A percentile compares a stretch with the other conserved stretches of the same genome.
Conservation (phyloP, 2,888 invertebrate genomes). For the Pinctada fucata region DNA sequence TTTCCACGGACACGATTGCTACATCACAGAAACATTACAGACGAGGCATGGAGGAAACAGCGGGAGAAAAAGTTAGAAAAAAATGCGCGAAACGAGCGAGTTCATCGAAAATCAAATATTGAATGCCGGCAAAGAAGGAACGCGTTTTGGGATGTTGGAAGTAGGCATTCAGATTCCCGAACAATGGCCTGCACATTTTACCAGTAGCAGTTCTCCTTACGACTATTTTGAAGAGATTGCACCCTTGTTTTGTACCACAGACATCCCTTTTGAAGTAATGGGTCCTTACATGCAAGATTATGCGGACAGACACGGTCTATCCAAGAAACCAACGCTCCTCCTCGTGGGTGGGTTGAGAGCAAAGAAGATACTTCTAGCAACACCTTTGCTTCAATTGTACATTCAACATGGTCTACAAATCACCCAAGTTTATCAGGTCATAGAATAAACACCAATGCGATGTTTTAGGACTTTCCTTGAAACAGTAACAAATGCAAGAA, state of each 20-base stretch:
- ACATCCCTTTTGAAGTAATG: too few species aligned
- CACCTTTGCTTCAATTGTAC: not conserved
- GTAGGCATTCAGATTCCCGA: slow-evolving; percentile 4
- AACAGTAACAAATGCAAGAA: not conserved
- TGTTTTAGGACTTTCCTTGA: too few species aligned
- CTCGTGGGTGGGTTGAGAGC: slow-evolving; percentile 22
- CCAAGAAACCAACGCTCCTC: slow-evolving; percentile 4
- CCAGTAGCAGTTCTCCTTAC: not conserved
- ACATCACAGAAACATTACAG: not conserved
- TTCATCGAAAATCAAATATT: not conserved
- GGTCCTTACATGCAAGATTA: too few species aligned
- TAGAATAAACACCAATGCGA: too few species aligned
- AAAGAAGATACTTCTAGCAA: too few species aligned
- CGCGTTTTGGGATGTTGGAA: not conserved
- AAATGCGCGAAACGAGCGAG: not conserved
- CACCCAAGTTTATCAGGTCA: too few species aligned
- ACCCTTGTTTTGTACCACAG: not conserved
- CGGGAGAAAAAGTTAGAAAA: not conserved
- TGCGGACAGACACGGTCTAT: too few species aligned
- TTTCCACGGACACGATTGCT: too few species aligned
- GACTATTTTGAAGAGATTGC: slow-evolving; percentile 16
- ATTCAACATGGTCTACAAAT: not conserved
- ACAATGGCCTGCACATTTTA: not conserved
- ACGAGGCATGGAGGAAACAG: not conserved
- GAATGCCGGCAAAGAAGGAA: not conserved